Evolutionary conservation across 2,113 vertebrate species (phyloP), one percentile per base, ranked within the genome.

Genomic region (Anseranas semipalmata): DNA sequence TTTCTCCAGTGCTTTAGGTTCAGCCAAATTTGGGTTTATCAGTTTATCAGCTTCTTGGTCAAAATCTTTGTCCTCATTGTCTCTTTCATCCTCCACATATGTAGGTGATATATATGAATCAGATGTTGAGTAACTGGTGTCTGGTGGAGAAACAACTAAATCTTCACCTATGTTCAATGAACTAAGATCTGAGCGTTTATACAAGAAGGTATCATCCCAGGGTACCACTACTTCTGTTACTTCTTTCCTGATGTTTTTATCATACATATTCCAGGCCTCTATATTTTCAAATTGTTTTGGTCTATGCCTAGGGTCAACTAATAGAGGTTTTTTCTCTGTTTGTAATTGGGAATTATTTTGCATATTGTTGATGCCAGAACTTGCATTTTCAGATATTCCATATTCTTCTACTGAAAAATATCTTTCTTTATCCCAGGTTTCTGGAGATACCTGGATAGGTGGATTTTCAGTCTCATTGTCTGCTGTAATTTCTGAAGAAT

Each of bases 101-200:
- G 97, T 98, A 53, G 98, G 98, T 35, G 98, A 98, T 35, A 97
- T 25, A 25, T 97, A 98, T 30, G 98, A 98, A 74, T 98, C 98
- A 91, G 98, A 98, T 3, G 98, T 98, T 80, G 98, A 98, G 68
- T 98, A 98, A 92, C 98, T 98, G 82, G 98, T 98, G 50, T 98
- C 98, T 86, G 97, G 98, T 62, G 98, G 97, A 74, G 98, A 98
- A 90, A 98, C 92, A 95, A 97, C 89, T 5, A 96, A 94, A 74
- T 98, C 98, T 86, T 98, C 98, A 5, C 50, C 94, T 65, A 89
- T 15, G 43, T 98, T 97, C 85, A 97, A 97, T 19, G 96, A 84
- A 24, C 94, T 96, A 50, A 98, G 97, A 76, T 98, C 96, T 1
- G 97, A 92, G 48, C 85, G 96, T 91, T 97, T 98, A 72, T 98